Evolutionary conservation across 2,113 vertebrate species (phyloP), one percentile per base, ranked within the genome.

Genomic region (Xerus inauris): DNA sequence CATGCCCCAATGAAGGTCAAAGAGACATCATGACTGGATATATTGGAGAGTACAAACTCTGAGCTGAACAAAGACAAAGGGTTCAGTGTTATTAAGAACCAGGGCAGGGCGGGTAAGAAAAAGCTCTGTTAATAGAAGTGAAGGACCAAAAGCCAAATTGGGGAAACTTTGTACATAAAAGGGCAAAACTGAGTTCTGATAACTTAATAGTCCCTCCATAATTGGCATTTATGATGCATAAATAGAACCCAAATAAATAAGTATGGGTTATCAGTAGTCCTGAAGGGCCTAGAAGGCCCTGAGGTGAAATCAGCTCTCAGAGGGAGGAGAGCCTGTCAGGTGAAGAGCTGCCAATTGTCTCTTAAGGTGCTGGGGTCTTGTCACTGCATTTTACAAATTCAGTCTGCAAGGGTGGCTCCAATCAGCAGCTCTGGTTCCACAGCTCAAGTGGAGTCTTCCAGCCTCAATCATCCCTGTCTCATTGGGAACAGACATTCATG

Each of bases 21-120:
- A 40, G 42, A 40, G 40, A 26, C n/a, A 8, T 22, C 13, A 5
- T 4, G 1, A 2, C 4, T 0, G 35, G 30, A 0, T 26, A n/a
- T 65, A 28, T 47, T 40, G 5, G 24, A 14, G 42, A 26, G n/a
- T 22, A 35, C 26, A 57, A 83, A 65, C 6, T 42, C 14, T 49
- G 59, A 86, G 13, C 47, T 32, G 49, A 32, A 3, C 32, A 40
- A 28, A 73, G 7, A 13, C n/a, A n/a, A n/a, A 40, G 75, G 57
- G 30, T 26, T 71, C 6, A 5, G 32, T 57, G n/a, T 22, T 72
- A 14, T 30, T 38, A 38, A 64, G 17, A 42, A 20, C 12, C 42
- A 28, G 16, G 30, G 17, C 9, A 51, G n/a, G 10, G 9, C n/a
- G n/a, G 12, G 17, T 16, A 22, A 28, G 30, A 57, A 77, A 67